These are phyloP conservation scores for Trichomalopsis sarcophagae DNA, from an alignment of 1,140 invertebrate species.

Conservation along the genomic window DNA sequence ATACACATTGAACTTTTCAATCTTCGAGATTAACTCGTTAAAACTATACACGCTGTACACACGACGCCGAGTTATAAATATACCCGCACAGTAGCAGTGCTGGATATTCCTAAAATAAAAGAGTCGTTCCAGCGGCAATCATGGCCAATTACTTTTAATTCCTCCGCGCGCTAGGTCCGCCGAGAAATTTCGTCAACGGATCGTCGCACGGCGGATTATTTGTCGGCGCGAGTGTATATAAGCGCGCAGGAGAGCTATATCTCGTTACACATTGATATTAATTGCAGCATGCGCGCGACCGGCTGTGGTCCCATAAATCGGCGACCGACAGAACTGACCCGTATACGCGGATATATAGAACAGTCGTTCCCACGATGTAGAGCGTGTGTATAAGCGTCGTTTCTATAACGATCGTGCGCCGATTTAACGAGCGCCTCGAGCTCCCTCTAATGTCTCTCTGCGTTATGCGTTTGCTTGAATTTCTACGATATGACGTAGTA, in stretches of 20 bases:
- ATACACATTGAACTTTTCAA: too few species aligned
- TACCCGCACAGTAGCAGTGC: background rate
- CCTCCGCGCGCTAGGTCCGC: background rate
- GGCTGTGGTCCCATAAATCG: background rate
- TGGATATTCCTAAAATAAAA: background rate
- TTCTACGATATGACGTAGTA: background rate
- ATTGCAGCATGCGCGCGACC: background rate
- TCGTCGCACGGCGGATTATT: background rate
- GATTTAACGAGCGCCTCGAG: conserved; percentile 52
- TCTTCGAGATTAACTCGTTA: too few species aligned
- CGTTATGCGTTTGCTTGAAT: background rate
- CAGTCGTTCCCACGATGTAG: conserved; percentile 5
- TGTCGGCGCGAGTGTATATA: background rate
- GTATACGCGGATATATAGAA: background rate
- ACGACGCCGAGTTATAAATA: conserved; percentile 18
- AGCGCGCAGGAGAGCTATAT: background rate
- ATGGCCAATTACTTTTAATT: conserved; percentile 30
- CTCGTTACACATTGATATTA: background rate
- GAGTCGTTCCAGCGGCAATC: conserved; percentile 1
- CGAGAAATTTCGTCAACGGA: conserved; percentile 8
- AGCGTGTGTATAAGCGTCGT: conserved; percentile 34
- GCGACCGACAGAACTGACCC: background rate
- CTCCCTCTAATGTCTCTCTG: too few species aligned
- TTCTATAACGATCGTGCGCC: conserved; percentile 50
- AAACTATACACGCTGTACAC: too few species aligned